phyloP scores from a whole-genome alignment of 2,797 vertebrate species.

The Limosa lapponica region DNA sequence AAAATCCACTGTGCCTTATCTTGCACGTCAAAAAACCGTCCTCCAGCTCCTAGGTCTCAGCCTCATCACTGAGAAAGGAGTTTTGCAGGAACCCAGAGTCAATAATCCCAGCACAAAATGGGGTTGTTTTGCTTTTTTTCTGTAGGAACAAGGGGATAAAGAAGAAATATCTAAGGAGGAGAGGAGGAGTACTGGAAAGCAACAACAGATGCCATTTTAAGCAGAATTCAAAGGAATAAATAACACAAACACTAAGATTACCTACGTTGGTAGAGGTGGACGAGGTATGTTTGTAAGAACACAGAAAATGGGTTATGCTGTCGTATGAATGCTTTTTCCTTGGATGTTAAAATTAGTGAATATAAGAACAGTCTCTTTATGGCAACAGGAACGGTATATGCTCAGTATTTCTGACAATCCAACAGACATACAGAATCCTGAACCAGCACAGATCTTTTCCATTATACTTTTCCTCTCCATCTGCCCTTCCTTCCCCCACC shows the following conservation, averaged over 20 bases:
- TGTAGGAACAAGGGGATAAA: background rate
- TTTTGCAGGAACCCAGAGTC: background rate
- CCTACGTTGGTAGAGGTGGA: accelerated
- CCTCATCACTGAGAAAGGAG: background rate
- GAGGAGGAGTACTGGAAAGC: background rate
- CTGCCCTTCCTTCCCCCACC: background rate
- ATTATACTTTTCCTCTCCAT: background rate
- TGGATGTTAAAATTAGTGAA: background rate
- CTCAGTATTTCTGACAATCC: background rate
- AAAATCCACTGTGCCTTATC: background rate
- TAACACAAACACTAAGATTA: background rate
- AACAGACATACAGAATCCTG: background rate
- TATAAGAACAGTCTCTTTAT: background rate
- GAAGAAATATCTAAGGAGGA: background rate
- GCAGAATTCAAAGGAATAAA: background rate
- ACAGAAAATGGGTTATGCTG: background rate
- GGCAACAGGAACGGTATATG: background rate
- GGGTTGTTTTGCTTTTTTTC: background rate
- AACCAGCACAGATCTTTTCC: background rate
- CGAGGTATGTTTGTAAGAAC: background rate
- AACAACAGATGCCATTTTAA: background rate
- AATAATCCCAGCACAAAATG: background rate
- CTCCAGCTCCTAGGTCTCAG: background rate
- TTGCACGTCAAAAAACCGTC: background rate
- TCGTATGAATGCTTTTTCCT: background rate